Conservation (phyloP, 2,113 vertebrate genomes). For the Psilopsiagon aymara region DNA sequence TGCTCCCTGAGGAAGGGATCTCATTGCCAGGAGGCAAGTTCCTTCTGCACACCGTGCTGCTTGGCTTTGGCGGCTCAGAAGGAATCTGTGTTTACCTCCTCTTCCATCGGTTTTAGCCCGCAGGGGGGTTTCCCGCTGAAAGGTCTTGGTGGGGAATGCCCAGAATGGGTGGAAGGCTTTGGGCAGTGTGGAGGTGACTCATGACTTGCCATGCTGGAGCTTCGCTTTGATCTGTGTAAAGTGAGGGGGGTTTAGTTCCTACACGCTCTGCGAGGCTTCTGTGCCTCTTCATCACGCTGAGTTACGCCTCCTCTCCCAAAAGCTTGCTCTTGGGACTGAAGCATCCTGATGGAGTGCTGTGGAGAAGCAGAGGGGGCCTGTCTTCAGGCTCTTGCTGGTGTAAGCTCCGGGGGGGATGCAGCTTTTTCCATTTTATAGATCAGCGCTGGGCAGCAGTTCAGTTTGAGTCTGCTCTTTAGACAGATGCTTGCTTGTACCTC, state of each 20-base stretch:
- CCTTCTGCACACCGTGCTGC: neutral
- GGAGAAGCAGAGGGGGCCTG: neutral
- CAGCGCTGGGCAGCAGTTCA: neutral
- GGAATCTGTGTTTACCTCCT: neutral
- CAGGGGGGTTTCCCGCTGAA: neutral
- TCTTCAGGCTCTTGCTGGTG: accelerated
- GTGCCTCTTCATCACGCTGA: accelerated
- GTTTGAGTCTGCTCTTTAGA: accelerated
- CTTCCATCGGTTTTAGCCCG: neutral
- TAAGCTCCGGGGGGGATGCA: neutral
- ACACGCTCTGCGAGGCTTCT: neutral
- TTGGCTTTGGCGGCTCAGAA: neutral
- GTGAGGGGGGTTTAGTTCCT: neutral
- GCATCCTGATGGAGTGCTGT: neutral
- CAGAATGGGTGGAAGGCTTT: neutral
- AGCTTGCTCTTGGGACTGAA: accelerated
- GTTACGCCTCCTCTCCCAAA: neutral
- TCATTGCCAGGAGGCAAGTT: neutral
- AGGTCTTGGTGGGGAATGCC: neutral
- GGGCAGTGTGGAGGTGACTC: neutral
- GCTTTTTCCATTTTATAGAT: accelerated
- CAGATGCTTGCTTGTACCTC: neutral
- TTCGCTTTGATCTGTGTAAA: neutral
- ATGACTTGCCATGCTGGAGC: neutral
- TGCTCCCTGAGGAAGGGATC: neutral